phyloP scores from a whole-genome alignment of 2,797 vertebrate genomes.

The Esox lucius region DNA sequence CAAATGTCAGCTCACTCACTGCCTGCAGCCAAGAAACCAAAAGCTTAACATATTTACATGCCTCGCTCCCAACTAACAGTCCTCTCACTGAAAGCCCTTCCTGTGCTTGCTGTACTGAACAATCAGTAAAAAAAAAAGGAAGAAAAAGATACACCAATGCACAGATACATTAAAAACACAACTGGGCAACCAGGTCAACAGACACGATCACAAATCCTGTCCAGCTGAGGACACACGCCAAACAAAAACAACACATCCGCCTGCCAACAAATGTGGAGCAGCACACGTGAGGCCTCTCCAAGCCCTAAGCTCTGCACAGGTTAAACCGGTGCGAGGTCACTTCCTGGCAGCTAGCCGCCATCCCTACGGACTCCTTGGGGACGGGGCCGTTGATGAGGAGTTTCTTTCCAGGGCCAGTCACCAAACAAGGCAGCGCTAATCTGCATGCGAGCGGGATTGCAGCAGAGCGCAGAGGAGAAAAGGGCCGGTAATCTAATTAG shows the following conservation, averaged over 20 bases:
- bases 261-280: background rate
- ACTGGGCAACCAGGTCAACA: background rate
- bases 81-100: background rate
- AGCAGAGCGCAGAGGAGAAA: constrained; percentile 37
- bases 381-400: background rate
- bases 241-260: constrained; percentile 3
- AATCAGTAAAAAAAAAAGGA: background rate
- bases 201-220: background rate
- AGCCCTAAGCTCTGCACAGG: background rate
- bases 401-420: background rate
- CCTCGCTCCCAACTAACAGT: background rate
- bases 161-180: background rate
- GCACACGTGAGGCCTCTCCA: background rate
- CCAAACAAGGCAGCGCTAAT: constrained; percentile 70
- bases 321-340: background rate
- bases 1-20: constrained; percentile 46
- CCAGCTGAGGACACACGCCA: background rate
- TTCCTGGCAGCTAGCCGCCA: background rate
- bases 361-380: background rate
- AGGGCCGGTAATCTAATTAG: constrained; percentile 71
- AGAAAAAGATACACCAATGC: background rate
- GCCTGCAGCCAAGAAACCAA: constrained; percentile 41
- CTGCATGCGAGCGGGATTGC: constrained; percentile 68
- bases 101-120: no score
- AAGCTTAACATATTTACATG: constrained; percentile 9